Conservation (phyloP, 2,888 invertebrate genomes). For the Elegia similella region DNA sequence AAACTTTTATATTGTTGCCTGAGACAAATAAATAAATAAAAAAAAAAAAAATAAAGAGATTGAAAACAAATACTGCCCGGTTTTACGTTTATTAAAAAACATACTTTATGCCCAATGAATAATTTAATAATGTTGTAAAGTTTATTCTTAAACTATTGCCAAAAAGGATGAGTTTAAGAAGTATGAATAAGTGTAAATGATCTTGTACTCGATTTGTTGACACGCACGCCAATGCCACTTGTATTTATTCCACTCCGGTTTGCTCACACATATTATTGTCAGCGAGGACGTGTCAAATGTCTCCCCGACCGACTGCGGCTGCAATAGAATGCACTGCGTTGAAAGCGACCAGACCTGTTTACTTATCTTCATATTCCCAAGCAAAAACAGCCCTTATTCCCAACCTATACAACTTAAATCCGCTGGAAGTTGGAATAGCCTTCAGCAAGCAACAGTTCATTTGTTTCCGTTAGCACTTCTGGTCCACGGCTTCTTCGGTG, state of each 20-base stretch:
- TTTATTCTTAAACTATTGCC: too few species aligned
- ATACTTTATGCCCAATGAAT: too few species aligned
- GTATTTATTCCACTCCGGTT: conserved; percentile 51
- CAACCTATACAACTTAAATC: conserved; percentile 33
- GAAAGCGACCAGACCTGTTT: conserved; percentile 70
- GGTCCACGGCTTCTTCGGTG: conserved; percentile 57
- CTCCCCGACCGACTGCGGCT: conserved; percentile 63
- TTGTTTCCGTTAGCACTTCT: conserved; percentile 75
- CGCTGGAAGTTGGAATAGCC: conserved; percentile 38
- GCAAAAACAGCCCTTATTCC: conserved; percentile 42
- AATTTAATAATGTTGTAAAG: too few species aligned
- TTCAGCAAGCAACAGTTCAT: conserved; percentile 70
- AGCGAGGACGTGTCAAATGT: conserved; percentile 74
- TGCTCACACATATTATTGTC: conserved; percentile 64
- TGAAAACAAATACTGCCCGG: too few species aligned
- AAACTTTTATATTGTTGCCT: too few species aligned
- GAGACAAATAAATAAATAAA: too few species aligned
- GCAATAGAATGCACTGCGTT: conserved; percentile 72
- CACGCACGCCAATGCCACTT: conserved; percentile 22
- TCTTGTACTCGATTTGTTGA: conserved; percentile 11
- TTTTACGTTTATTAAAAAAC: too few species aligned
- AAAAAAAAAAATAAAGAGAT: too few species aligned
- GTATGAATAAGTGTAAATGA: background rate
- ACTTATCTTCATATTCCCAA: conserved; percentile 44
- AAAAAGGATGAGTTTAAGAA: background rate